These are phyloP conservation scores for Xyliphius kryptos DNA, from an alignment of 2,113 vertebrate species.

Conservation along the genomic window DNA sequence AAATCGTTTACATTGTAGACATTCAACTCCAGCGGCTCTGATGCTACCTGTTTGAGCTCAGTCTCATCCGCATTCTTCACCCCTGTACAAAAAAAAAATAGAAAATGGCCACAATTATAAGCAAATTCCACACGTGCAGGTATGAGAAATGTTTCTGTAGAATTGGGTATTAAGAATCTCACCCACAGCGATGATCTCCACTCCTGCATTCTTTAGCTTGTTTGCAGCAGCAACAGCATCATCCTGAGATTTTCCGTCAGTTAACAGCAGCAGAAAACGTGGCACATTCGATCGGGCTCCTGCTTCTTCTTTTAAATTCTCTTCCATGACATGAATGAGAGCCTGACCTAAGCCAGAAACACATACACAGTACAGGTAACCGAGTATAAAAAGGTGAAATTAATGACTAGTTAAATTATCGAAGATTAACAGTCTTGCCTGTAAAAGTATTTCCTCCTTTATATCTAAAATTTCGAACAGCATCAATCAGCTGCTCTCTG, in stretches of 20 bases:
- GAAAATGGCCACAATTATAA: not conserved
- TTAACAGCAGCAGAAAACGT: constrained; percentile 75
- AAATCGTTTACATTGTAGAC: constrained; percentile 86
- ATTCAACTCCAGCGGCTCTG: constrained; percentile 76
- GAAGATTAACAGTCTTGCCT: constrained; percentile 58
- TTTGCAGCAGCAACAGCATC: constrained; percentile 71
- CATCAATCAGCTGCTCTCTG: constrained; percentile 76
- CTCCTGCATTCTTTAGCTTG: constrained; percentile 71
- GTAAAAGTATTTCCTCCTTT: constrained; percentile 93
- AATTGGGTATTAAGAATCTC: constrained; percentile 38
- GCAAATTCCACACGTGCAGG: not conserved
- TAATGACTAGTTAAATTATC: not conserved
- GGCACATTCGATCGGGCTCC: constrained; percentile 68
- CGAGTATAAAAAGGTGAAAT: not conserved
- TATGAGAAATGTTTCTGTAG: too few species aligned
- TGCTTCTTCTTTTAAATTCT: constrained; percentile 69
- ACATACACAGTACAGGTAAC: not conserved
- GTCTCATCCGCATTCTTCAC: constrained; percentile 90
- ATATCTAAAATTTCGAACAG: constrained; percentile 71
- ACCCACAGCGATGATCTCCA: constrained; percentile 88
- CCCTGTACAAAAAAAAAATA: constrained; percentile 55
- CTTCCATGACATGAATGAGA: constrained; percentile 77
- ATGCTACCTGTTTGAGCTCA: constrained; percentile 81
- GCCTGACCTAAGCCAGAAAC: constrained; percentile 74
- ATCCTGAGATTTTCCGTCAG: constrained; percentile 93